Evolutionary conservation across 2,888 invertebrate genomes (phyloP).

Genomic region (Ceramica pisi): DNA sequence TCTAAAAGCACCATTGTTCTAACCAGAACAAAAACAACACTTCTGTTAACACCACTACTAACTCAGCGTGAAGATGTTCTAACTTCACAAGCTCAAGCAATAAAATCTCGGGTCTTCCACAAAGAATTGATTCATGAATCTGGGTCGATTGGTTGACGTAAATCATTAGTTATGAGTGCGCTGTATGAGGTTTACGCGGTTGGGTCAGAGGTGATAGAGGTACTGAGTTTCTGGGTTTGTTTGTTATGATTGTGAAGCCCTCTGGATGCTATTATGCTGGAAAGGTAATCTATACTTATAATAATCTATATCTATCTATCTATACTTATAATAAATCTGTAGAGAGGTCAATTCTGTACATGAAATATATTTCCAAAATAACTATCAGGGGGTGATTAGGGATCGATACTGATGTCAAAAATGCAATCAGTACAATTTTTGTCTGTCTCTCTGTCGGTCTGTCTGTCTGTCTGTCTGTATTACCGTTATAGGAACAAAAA

Average conservation of each 20-base stretch:
- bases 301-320: too few relatives aligned
- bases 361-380: too few relatives aligned
- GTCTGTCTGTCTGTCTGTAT: too few relatives aligned
- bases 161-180: slow-evolving; percentile 28
- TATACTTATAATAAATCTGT: too few relatives aligned
- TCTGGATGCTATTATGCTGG: neutral
- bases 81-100: slow-evolving; percentile 15
- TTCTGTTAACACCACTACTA: slow-evolving; percentile 18
- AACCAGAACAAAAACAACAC: slow-evolving; percentile 1
- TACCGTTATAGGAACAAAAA: too few relatives aligned
- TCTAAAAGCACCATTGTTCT: slow-evolving; percentile 22
- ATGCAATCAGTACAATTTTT: too few relatives aligned
- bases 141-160: slow-evolving; percentile 35
- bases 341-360: too few relatives aligned
- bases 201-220: slow-evolving; percentile 14
- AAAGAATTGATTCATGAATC: slow-evolving; percentile 49
- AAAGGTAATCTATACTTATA: too few relatives aligned
- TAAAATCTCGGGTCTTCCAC: slow-evolving; percentile 31
- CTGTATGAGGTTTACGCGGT: neutral
- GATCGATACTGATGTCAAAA: too few relatives aligned
- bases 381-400: too few relatives aligned
- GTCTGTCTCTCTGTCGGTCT: too few relatives aligned
- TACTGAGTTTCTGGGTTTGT: neutral
- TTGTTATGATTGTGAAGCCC: neutral
- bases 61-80: slow-evolving; percentile 22